Base-by-base conservation (phyloP, 2,797 vertebrate species). In the Ceryle rudis region DNA sequence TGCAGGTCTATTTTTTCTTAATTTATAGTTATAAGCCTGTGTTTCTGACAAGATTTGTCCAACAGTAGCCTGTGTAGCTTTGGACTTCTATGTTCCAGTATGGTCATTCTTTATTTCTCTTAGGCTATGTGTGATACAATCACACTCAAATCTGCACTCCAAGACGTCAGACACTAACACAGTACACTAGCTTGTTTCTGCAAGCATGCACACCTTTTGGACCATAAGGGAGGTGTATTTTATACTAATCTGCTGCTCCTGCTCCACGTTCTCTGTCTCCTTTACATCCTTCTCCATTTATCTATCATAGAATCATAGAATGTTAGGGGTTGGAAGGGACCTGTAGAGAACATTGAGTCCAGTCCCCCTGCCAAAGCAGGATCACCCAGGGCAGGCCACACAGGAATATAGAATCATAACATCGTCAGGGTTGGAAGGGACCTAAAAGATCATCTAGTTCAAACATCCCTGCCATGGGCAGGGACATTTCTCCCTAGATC, bases 61-160 rank as follows among this genome's bases (percentile, higher is more conserved):
- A 41, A 37, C 42, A 33, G 20, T 41, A 74, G 9, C 4, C 14
- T 4, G 0, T 0, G 0, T 25, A 33, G 6, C 39, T 81, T 77
- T 67, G 70, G 54, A 58, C 11, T 77, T 72, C 9, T 65, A 0
- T 41, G 39, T 49, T 91, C 22, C 58, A 75, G 10, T 28, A 20
- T 14, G 17, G 18, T 57, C 0, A 0, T 23, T 57, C n/a, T 77
- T 81, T 47, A 23, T 11, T 42, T 58, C 20, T 78, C 67, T 67
- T 39, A 57, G 23, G 18, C 18, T 39, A 18, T 69, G 6, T 6
- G 13, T n/a, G 12, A 26, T 52, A 58, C 0, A 0, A 69, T 25
- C 3, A 0, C 11, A 3, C 33, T 73, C n/a, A 47, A 33, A 66
- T 17, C 14, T 49, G 12, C 10, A 3, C 26, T 52, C 19, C 44